These are phyloP conservation scores for Pyrocephalus nanus DNA, from an alignment of 2,797 vertebrate genomes.

Conservation along the genomic window DNA sequence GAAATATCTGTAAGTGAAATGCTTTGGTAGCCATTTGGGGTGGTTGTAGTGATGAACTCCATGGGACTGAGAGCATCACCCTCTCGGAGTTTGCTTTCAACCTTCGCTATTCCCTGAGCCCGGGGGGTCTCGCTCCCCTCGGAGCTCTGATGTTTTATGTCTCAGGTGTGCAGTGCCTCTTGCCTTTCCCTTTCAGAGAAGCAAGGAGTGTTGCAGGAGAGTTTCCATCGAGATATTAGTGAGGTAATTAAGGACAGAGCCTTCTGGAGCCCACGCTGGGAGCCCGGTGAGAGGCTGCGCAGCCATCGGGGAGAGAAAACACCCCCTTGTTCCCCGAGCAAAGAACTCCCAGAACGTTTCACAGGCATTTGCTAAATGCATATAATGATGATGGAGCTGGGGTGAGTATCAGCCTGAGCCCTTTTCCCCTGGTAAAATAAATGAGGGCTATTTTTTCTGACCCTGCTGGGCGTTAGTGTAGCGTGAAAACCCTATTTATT, in stretches of 20 bases:
- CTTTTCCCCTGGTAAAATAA: not conserved
- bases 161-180: not conserved
- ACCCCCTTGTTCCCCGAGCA: not conserved
- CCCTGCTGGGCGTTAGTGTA: not conserved
- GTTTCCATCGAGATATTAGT: not conserved
- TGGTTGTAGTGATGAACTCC: too few relatives aligned
- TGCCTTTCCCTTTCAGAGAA: not conserved
- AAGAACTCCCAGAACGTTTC: not conserved
- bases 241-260: not conserved
- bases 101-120: not conserved
- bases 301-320: not conserved
- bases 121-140: fast-evolving
- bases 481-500: not conserved
- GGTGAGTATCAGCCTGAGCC: not conserved
- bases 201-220: not conserved
- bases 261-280: not conserved
- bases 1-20: fast-evolving
- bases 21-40: not conserved
- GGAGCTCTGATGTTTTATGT: fast-evolving
- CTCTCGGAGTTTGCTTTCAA: fast-evolving
- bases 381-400: not conserved
- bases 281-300: not conserved
- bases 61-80: not conserved
- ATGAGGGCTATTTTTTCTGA: not conserved
- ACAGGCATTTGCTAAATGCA: not conserved